phyloP scores from a whole-genome alignment of 1,140 invertebrate genomes.

The Armadillidium nasatum region DNA sequence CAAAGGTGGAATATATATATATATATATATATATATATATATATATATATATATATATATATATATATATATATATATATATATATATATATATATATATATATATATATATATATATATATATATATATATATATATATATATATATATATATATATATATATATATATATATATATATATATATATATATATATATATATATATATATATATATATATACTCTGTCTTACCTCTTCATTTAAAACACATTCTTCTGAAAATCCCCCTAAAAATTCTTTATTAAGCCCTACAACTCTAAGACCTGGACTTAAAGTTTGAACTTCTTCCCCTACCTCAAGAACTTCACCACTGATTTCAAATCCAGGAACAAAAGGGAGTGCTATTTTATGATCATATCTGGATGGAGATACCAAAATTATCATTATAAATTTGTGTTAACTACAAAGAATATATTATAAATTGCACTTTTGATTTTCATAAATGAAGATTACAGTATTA shows the following conservation, averaged over 20 bases:
- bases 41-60: too few relatives aligned
- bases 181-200: too few relatives aligned
- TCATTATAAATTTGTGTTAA: not conserved
- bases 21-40: too few relatives aligned
- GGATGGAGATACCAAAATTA: constrained; percentile 48
- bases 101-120: too few relatives aligned
- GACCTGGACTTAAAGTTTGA: constrained; percentile 46
- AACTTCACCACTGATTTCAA: constrained; percentile 56
- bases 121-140: too few relatives aligned
- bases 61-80: too few relatives aligned
- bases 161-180: too few relatives aligned
- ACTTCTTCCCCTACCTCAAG: constrained; percentile 52
- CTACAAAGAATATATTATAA: not conserved
- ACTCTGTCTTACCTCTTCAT: constrained; percentile 50
- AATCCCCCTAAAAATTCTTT: constrained; percentile 56
- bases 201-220: not conserved
- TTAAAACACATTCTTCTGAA: constrained; percentile 55
- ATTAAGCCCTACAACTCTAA: constrained; percentile 53
- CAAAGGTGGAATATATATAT: too few relatives aligned
- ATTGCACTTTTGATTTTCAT: not conserved
- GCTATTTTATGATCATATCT: constrained; percentile 51
- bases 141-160: too few relatives aligned
- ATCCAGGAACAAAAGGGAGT: constrained; percentile 56
- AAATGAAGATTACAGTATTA: too few relatives aligned
- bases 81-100: too few relatives aligned